Base-by-base conservation (phyloP, 2,888 invertebrate species). In the Corbicula japonica region DNA sequence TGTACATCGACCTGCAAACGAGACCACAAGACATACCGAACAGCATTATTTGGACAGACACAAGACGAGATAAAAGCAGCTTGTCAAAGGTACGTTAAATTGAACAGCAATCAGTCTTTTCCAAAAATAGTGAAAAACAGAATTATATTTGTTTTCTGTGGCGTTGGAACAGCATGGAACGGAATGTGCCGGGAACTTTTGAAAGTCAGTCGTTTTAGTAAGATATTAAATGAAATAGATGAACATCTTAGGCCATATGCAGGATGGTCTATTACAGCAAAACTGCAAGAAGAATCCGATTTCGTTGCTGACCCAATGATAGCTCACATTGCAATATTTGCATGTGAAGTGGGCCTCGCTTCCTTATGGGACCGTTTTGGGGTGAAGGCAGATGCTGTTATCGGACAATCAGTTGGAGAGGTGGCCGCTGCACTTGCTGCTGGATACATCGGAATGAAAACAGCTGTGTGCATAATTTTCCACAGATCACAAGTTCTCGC, bases 331-430 rank as follows among this genome's bases (percentile, higher is more conserved):
- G 86, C 87, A n/a, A 85, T 89, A 76, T 89, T 90, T 76, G 77
- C 88, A 3, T 77, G 75, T 32, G 87, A 90, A 69, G 80, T 88
- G 23, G 86, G 76, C 0, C 54, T 88, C n/a, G 58, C 76, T 12
- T 61, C 60, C 15, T 54, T 88, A n/a, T 86, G 86, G 86, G 65
- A 70, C 41, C 50, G 69, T 18, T 81, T 56, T 23, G 89, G 89
- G 8, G 63, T 90, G 10, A 18, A 32, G 18, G 83, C 89, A 1
- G 78, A 78, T 58, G 69, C 54, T 21, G 76, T 89, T 26, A 56
- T 89, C 12, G 89, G 89, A 23, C 88, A 88, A 58, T 88, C 88
- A 3, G 83, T 88, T 6, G 89, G 89, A 8, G 89, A 89, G 46
- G 88, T 89, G 1, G 87, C 88, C 26, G 89, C 89, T 0, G 85